Base-by-base conservation (phyloP, 1,140 invertebrate species). In the Drosophila grimshawi region DNA sequence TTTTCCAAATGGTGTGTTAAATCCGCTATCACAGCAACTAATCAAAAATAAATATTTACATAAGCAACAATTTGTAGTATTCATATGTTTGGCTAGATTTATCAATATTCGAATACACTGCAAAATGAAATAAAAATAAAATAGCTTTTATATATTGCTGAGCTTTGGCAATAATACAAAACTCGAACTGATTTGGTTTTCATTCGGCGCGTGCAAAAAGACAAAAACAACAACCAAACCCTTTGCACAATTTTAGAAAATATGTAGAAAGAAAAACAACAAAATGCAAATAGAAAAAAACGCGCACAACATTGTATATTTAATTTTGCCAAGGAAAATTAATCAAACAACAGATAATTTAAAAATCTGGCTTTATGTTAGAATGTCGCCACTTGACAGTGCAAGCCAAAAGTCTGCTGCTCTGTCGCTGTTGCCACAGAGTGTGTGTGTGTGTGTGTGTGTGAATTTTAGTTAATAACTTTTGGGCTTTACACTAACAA, bases 121-220 rank as follows among this genome's bases (percentile, higher is more conserved):
- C 32, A 51, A 49, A 33, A 19, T 19, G 19, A 19, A 19, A 19
- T 19, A 19, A 57, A 59, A 32, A 59, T 49, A 59, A 19, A 29
- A 61, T 62, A 46, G 46, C 62, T 64, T 63, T 55, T 30, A 41
- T 52, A 39, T 48, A 52, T 19, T 19, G 66, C 63, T 65, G 32
- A 39, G 48, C 8, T 37, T 59, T 59, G 53, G 48, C 35, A 35
- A 19, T 30, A 65, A 55, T 29, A 67, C 11, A 69, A 64, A 69
- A 79, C 43, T 73, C 72, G 65, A 89, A 80, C 72, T 53, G 89
- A 91, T 91, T 91, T 91, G 89, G 89, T 91, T 91, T 91, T 91
- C 89, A 91, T 89, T 91, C 89, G 83, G 85, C 79, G 89, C 89
- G 85, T 81, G 76, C 80, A 75, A 72, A 19, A 43, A 78, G 80